These are phyloP conservation scores for Onychostoma macrolepis DNA, from an alignment of 2,113 vertebrate species.

Conservation along the genomic window DNA sequence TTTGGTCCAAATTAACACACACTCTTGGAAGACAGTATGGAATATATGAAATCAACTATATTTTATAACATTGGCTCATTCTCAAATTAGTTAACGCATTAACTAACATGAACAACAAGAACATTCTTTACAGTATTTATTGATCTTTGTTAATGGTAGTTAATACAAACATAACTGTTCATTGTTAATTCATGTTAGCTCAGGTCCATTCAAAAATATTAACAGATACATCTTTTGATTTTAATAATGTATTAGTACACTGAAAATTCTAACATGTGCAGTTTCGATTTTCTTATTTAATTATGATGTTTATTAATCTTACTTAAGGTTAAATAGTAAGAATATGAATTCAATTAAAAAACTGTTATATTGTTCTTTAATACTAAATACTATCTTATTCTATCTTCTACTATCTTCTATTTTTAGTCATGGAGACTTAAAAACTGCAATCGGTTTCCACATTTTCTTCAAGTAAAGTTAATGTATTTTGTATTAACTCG, in stretches of 20 bases:
- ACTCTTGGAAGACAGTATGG: background rate
- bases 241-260: background rate
- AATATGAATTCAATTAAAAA: no score
- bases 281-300: background rate
- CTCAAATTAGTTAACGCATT: background rate
- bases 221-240: background rate
- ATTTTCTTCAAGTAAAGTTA: background rate
- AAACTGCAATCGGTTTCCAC: background rate
- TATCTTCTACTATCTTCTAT: no score
- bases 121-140: background rate
- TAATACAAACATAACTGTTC: background rate
- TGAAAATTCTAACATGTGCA: no score
- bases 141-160: background rate
- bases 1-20: background rate
- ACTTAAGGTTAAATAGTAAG: no score
- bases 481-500: background rate
- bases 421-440: background rate
- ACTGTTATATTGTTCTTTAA: no score
- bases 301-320: no score
- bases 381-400: no score
- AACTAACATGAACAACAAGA: background rate
- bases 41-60: background rate
- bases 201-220: background rate
- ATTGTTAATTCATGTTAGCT: conserved; percentile 9
- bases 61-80: background rate